Evolutionary conservation across 2,888 invertebrate species (phyloP).

Genomic region (Halictus ligatus): DNA sequence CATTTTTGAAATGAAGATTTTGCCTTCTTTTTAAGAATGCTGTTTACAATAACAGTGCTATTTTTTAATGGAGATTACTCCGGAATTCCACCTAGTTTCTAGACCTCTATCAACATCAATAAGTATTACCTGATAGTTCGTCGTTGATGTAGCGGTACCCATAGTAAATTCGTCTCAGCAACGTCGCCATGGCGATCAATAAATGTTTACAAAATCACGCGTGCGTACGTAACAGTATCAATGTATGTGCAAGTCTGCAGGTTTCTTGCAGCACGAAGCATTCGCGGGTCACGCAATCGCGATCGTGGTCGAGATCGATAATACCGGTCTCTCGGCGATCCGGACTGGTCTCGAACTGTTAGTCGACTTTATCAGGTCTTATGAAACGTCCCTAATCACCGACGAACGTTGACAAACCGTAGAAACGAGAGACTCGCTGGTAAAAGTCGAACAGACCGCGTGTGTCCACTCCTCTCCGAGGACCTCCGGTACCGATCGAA

Average conservation of each 20-base stretch:
- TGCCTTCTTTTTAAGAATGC: too few species aligned
- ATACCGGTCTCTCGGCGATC: not conserved
- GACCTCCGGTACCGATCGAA: slow-evolving; percentile 29
- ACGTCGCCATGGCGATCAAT: slow-evolving; percentile 72
- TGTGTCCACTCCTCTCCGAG: too few species aligned
- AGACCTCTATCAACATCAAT: not conserved
- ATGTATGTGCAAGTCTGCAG: not conserved
- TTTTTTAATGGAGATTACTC: too few species aligned
- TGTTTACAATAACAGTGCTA: too few species aligned
- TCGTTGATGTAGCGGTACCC: slow-evolving; percentile 76
- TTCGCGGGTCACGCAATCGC: not conserved
- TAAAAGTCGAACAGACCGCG: not conserved
- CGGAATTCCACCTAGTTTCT: not conserved
- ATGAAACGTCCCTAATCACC: not conserved
- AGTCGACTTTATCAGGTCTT: not conserved
- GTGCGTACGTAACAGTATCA: not conserved
- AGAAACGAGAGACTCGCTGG: not conserved
- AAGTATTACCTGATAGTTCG: slow-evolving; percentile 77
- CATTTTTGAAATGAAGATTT: too few species aligned
- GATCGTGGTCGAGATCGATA: not conserved
- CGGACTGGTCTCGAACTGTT: not conserved
- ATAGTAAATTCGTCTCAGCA: slow-evolving; percentile 71
- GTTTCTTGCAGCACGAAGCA: not conserved
- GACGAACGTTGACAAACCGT: not conserved
- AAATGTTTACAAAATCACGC: not conserved